Base-by-base conservation (phyloP, 2,888 invertebrate species). In the Crepidodera aurea region DNA sequence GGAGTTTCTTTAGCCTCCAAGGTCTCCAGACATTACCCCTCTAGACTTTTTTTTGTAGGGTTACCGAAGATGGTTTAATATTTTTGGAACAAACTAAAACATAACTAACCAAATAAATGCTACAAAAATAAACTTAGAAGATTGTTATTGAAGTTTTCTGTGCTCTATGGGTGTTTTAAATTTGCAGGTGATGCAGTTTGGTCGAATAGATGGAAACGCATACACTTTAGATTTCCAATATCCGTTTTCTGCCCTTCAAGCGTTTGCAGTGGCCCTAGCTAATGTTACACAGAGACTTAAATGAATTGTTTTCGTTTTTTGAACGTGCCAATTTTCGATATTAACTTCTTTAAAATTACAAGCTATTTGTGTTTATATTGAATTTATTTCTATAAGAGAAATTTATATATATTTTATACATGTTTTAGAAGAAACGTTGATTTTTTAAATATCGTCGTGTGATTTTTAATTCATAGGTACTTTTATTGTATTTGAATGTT, bases 181-280 rank as follows among this genome's bases (percentile, higher is more conserved):
- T 5, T 40, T 79, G 2, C 82, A 98, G 96, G 98, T 98, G 64
- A 98, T 99, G 96, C 98, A 99, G 83, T 99, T 99, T 83, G 98
- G 98, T 8, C 88, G 98, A 64, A 98, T 99, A 74, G 98, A 98
- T 83, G 95, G 94, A 73, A 98, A 98, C 81, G 97, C 98, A 42
- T 99, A 98, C 84, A 98, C 99, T 0, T 84, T 99, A 77, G 99
- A 99, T 85, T 98, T 98, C 84, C 97, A 98, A 82, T 95, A 97
- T 82, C 99, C 99, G 25, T 98, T 99, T 84, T 95, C 96, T 61
- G 97, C 98, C 70, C 87, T 98, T 66, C 98, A 99, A 83, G 98
- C 98, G 61, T 98, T 99, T 83, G 96, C 97, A 57, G 98, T 99
- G 63, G 98, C 98, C 67, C 87, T 99, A 77, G 96, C 96, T 69